Evolutionary conservation across 2,113 vertebrate genomes (phyloP), one percentile per base, ranked within the genome.

Genomic region (Xyrauchen texanus): DNA sequence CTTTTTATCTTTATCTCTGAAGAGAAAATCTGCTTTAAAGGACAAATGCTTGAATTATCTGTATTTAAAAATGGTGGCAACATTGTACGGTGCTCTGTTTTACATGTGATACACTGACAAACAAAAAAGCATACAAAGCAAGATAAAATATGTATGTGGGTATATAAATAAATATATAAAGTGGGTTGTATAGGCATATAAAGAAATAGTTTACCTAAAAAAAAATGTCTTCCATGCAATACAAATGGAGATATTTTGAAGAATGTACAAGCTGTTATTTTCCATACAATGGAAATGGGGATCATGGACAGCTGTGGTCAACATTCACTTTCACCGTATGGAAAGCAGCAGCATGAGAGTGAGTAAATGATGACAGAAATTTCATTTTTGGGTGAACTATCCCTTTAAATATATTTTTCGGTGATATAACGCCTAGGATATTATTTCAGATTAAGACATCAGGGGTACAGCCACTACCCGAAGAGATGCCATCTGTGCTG

Each of bases 401-500:
- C 21, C 21, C 15, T n/a, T 15, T 5, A 58, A 13, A 3, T 13
- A 3, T 58, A 58, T 58, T 16, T 64, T 52, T 12, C 21, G 16
- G 10, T 42, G 52, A 45, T 55, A 9, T 57, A 45, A 21, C 58
- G 34, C 57, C 42, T 60, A 68, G 65, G 21, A 76, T 44, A 4
- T 10, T 16, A 62, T 49, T 8, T 51, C 46, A 49, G 76, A 51
- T 45, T 15, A 62, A 77, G 62, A 61, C 13, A 8, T n/a, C 62
- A 68, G 60, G 10, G 42, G 4, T 61, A 55, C 53, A 11, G 51
- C 21, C 53, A 49, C 16, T 7, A 49, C 58, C 44, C 64, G 47
- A 15, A 16, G 49, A 53, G 61, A 60, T 15, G 73, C 73, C 80
- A 80, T 82, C 68, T 78, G 81, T 64, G 68, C 76, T 51, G 62